These are phyloP conservation scores for Gonocerus acuteangulatus DNA, from an alignment of 2,888 invertebrate species.

Conservation along the genomic window DNA sequence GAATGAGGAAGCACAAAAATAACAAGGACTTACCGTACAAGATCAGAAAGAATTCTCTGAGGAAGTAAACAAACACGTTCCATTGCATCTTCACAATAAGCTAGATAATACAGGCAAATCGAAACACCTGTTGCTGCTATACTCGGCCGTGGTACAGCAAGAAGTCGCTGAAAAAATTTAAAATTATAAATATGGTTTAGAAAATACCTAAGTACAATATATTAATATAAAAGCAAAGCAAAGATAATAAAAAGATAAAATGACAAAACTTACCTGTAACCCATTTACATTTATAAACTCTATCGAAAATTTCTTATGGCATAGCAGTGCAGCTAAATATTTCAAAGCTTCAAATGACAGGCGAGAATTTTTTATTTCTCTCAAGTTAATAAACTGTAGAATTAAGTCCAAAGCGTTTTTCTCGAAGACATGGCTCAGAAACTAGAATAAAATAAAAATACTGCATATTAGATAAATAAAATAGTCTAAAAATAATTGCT, in stretches of 20 bases:
- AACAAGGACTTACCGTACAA: constrained; percentile 62
- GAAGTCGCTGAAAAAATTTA: constrained; percentile 53
- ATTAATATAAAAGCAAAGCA: neutral
- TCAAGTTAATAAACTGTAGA: constrained; percentile 79
- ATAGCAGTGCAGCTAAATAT: constrained; percentile 86
- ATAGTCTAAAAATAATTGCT: neutral
- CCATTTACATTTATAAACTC: constrained; percentile 89
- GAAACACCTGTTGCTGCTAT: constrained; percentile 94
- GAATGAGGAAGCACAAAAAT: too few relatives aligned
- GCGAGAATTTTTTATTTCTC: constrained; percentile 80
- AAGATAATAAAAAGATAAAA: neutral
- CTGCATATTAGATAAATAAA: neutral
- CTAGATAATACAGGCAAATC: constrained; percentile 90
- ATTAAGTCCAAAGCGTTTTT: constrained; percentile 85
- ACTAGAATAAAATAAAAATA: constrained; percentile 47
- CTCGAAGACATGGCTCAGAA: constrained; percentile 87
- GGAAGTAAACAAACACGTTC: constrained; percentile 86
- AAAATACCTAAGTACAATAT: neutral
- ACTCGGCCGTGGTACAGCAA: constrained; percentile 86
- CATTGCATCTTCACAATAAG: constrained; percentile 96
- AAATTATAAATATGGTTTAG: neutral
- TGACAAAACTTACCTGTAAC: constrained; percentile 52
- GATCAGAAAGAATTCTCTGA: constrained; percentile 62
- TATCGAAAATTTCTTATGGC: constrained; percentile 96
- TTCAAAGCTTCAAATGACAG: constrained; percentile 94